phyloP scores from a whole-genome alignment of 92 coral and sea anemone genomes.

The Nematostella vectensis region DNA sequence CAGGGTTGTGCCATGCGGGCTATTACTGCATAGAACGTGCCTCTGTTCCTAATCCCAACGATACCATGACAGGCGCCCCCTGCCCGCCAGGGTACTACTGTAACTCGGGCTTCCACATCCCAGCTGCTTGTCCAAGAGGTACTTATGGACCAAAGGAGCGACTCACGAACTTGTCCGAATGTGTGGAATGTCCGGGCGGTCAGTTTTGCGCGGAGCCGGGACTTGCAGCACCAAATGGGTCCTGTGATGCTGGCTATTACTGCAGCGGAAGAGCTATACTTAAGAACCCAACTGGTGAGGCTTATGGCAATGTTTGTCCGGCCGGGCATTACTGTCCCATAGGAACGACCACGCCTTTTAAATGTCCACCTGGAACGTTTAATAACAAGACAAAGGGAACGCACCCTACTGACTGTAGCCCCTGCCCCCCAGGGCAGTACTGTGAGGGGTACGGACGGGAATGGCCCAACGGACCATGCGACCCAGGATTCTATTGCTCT shows the following conservation, averaged over 20 bases:
- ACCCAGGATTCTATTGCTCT: slow-evolving; percentile 86
- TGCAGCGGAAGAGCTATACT: slow-evolving; percentile 73
- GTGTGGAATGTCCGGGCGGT: slow-evolving; percentile 90
- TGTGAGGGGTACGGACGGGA: slow-evolving; percentile 87
- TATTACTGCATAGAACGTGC: slow-evolving; percentile 86
- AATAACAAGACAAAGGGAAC: slow-evolving; percentile 75
- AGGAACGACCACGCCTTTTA: slow-evolving; percentile 85
- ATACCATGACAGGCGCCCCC: slow-evolving; percentile 78
- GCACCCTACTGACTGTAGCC: slow-evolving; percentile 62
- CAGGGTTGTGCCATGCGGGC: slow-evolving; percentile 82
- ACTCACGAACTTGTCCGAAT: slow-evolving; percentile 53
- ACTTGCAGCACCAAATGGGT: slow-evolving; percentile 79
- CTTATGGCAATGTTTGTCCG: slow-evolving; percentile 82
- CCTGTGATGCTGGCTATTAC: slow-evolving; percentile 84
- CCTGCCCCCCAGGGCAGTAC: slow-evolving; percentile 86
- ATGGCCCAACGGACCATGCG: slow-evolving; percentile 74
- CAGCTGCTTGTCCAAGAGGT: slow-evolving; percentile 85
- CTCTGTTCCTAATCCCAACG: slow-evolving; percentile 77
- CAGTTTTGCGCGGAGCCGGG: slow-evolving; percentile 69
- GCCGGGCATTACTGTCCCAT: slow-evolving; percentile 74
- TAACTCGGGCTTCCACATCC: slow-evolving; percentile 52
- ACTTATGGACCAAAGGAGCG: slow-evolving; percentile 73
- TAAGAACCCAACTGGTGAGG: slow-evolving; percentile 65
- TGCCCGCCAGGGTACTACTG: slow-evolving; percentile 88
- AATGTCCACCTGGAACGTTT: slow-evolving; percentile 97